phyloP scores from a whole-genome alignment of 1,140 invertebrate genomes.

The Rhagoletis zephyria region DNA sequence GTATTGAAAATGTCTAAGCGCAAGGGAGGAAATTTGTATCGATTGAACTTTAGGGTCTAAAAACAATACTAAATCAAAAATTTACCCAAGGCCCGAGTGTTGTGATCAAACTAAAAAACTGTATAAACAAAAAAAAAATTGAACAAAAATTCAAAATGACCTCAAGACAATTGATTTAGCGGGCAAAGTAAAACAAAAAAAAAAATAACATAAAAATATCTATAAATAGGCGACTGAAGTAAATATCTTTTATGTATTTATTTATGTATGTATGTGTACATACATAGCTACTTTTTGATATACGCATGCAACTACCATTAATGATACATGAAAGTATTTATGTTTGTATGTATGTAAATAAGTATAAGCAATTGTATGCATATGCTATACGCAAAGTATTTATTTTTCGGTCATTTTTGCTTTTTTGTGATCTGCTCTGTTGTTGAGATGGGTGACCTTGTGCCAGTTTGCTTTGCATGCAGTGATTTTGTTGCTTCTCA shows the following conservation, averaged over 20 bases:
- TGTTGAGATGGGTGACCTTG: slow-evolving; percentile 19
- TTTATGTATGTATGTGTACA: background rate
- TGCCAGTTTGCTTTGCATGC: slow-evolving; percentile 29
- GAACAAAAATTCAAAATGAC: background rate
- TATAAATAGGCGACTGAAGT: background rate
- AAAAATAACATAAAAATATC: background rate
- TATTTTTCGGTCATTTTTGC: slow-evolving; percentile 21
- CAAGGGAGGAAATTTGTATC: too few relatives aligned
- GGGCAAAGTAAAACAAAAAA: background rate
- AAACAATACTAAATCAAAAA: too few relatives aligned
- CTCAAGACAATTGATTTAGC: background rate
- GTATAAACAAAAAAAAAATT: background rate
- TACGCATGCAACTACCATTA: background rate
- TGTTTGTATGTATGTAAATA: background rate
- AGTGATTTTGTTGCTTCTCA: slow-evolving; percentile 9
- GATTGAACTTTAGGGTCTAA: too few relatives aligned
- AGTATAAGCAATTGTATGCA: slow-evolving; percentile 16
- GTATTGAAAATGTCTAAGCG: too few relatives aligned
- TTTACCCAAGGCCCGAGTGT: too few relatives aligned
- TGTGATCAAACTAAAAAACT: too few relatives aligned
- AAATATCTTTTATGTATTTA: background rate
- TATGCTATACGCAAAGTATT: slow-evolving; percentile 24
- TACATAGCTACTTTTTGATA: background rate
- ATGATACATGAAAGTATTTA: background rate
- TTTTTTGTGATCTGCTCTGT: background rate